These are phyloP conservation scores for Bolinopsis microptera DNA, from an alignment of 37 sponge, comb jelly and placozoan genomes.

Conservation along the genomic window DNA sequence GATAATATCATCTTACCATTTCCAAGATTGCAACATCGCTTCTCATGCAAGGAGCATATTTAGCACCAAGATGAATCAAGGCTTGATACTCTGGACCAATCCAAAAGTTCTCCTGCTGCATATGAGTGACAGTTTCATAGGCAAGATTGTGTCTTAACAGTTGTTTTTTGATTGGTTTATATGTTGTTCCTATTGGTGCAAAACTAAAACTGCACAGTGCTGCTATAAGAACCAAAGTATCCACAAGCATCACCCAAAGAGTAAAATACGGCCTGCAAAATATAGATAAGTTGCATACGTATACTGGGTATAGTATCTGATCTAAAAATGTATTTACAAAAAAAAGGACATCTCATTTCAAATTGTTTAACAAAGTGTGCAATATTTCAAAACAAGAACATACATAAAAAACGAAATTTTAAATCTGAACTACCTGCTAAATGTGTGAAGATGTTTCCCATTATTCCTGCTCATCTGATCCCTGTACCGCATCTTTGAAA, in stretches of 20 bases:
- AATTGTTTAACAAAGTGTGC: neutral
- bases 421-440: neutral
- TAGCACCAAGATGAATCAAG: conserved; percentile 28
- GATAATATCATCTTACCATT: too few species aligned
- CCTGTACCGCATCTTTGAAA: neutral
- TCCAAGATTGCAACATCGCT: neutral
- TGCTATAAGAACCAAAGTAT: neutral
- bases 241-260: neutral
- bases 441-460: neutral
- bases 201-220: neutral
- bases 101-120: conserved; percentile 19
- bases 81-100: neutral
- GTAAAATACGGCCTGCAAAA: conserved; percentile 41
- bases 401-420: neutral
- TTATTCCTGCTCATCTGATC: too few species aligned
- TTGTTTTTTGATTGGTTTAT: neutral
- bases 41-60: conserved; percentile 43
- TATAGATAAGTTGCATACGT: too few species aligned
- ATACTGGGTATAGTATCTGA: too few species aligned
- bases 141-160: conserved; percentile 3
- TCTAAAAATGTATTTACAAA: too few species aligned
- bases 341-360: neutral
- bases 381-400: neutral
- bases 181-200: neutral
- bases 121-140: neutral